Base-by-base conservation (phyloP, 2,888 invertebrate genomes). In the Philereme vetulata region DNA sequence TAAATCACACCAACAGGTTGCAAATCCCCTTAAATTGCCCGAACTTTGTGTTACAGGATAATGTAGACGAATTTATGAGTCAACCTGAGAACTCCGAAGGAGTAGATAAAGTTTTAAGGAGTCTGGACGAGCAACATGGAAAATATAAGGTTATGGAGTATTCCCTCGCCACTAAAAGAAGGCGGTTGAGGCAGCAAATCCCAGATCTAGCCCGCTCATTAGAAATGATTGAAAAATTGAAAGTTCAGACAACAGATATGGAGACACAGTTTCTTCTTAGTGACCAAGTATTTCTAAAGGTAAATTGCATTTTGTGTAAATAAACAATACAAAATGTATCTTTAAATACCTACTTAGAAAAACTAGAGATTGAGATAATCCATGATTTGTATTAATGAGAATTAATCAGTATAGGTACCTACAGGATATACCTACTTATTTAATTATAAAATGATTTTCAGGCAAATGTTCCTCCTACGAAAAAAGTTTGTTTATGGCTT, bases 111-210 rank as follows among this genome's bases (percentile, higher is more conserved):
- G 98, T 98, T 10, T 89, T 99, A 54, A 95, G 95, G 76, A 94
- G 94, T 76, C 91, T 99, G 62, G 98, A 99, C 82, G 98, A 98
- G 80, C 96, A 96, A 80, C 98, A 98, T 90, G 96, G 96, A 62
- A 98, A 99, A 93, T 99, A 99, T 85, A 98, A 98, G 90, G 97
- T 98, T 82, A 98, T 99, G 97, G 99, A 99, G 88, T 95, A 95
- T 75, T 98, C 98, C 85, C 93, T 99, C 68, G 93, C 95, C 55
- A 96, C 97, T 9, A 97, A 98, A 75, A 95, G 97, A 70, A 95
- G 96, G 76, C 95, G 98, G 85, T 92, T 99, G 60, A 96, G 97
- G 75, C 95, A 95, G 59, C 98, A 99, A 92, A 96, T 99, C 70
- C 98, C 98, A n/a, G 99, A 99, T 82, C 93, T 99, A 70, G 96